Evolutionary conservation across 2,113 vertebrate genomes (phyloP).

Genomic region (Pedetes capensis): DNA sequence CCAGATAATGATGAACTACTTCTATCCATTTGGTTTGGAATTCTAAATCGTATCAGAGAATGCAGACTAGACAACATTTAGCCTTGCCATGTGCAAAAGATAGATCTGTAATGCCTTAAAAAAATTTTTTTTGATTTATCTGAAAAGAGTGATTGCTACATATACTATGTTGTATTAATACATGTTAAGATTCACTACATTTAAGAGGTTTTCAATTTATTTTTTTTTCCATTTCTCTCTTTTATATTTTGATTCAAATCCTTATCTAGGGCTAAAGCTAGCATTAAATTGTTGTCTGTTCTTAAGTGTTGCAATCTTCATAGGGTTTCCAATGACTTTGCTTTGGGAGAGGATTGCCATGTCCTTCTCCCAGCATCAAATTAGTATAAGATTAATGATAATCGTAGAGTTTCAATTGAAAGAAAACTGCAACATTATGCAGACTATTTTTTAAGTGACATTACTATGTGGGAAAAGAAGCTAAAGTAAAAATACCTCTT

Average conservation of each 20-base stretch:
- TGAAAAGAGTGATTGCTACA: not conserved
- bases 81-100: not conserved
- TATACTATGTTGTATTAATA: not conserved
- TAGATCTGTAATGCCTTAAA: not conserved
- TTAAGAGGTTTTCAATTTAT: not conserved
- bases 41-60: not conserved
- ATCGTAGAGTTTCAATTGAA: not conserved
- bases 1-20: not conserved
- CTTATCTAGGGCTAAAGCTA: not conserved
- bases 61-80: not conserved
- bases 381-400: conserved; percentile 30
- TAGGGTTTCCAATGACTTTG: no score
- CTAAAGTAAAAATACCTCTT: conserved; percentile 20
- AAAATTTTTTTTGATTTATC: not conserved
- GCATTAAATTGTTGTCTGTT: not conserved
- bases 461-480: conserved; percentile 9
- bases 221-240: not conserved
- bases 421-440: not conserved
- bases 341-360: no score
- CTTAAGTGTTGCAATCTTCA: no score
- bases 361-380: no score
- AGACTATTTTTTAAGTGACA: not conserved
- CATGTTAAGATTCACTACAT: not conserved
- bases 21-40: not conserved
- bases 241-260: conserved; percentile 24